Base-by-base conservation (phyloP, 1,140 invertebrate species). In the Hyphantria cunea region DNA sequence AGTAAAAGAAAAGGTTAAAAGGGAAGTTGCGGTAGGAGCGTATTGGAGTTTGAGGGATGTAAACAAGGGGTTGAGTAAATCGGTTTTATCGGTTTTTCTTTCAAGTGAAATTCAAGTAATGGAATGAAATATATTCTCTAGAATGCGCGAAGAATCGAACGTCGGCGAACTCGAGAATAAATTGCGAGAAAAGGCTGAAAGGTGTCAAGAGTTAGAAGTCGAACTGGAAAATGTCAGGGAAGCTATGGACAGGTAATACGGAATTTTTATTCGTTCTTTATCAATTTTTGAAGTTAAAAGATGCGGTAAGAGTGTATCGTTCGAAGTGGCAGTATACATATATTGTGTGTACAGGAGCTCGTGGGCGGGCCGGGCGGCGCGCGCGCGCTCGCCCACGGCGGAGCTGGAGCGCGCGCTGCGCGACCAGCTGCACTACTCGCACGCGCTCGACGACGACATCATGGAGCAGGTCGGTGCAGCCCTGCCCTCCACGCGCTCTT, bases 401-500 rank as follows among this genome's bases (percentile, higher is more conserved):
- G 87, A 90, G 66, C 67, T 90, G 58, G 87, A 90, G 72, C 72
- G 82, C 0, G 85, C 85, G 7, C 50, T 90, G 58, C 53, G 84
- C 5, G 79, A 81, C 63, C 83, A 87, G 68, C 80, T 90, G 14
- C 33, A 87, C 73, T 86, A 87, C 76, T 89, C 85, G 48, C 78
- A 84, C 56, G 64, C 72, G 4, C 76, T 90, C 9, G 87, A 90
- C 68, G 79, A 84, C 9, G 66, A 80, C 48, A 86, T 88, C 59
- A 82, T 86, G 76, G 85, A 89, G 6, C 86, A 87, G 78, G 86
- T 84, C 13, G 4, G 0, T 25, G 41, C 31, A n/a, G 9, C 10
- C 17, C 3, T 11, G 0, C 34, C 9, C 6, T 3, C 17, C 17
- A n/a, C 17, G 5, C 17, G 5, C 17, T 25, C n/a, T n/a, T n/a